phyloP scores from a whole-genome alignment of 2,797 vertebrate species.

The Danio aesculapii region DNA sequence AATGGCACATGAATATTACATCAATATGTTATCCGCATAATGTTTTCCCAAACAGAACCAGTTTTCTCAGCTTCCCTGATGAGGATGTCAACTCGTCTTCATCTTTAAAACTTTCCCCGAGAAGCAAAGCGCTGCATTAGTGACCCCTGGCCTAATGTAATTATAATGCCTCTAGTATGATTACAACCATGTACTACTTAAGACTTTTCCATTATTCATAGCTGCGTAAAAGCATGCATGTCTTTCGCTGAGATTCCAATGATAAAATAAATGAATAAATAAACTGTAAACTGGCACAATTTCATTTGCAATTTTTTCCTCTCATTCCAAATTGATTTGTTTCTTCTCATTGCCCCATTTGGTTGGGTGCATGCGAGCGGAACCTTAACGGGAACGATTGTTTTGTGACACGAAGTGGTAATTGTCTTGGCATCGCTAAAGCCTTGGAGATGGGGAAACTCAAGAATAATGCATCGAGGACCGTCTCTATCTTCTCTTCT shows the following conservation, averaged over 20 bases:
- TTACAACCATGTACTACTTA: conserved; percentile 19
- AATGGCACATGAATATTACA: background rate
- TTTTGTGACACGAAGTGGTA: conserved; percentile 45
- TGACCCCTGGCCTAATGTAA: conserved; percentile 38
- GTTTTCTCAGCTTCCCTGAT: conserved; percentile 7
- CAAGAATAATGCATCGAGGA: conserved; percentile 47
- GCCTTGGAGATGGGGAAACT: conserved; percentile 42
- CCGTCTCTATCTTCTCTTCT: conserved; percentile 22
- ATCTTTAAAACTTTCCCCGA: conserved; percentile 31
- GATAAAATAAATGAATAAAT: conserved; percentile 1
- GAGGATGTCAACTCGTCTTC: conserved; percentile 8
- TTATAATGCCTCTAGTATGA: conserved; percentile 40
- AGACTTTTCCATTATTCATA: conserved; percentile 36
- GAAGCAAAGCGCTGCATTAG: conserved; percentile 30
- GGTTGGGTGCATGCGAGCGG: conserved; percentile 40
- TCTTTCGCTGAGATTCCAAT: no score
- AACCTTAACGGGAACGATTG: conserved; percentile 30
- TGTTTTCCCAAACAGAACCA: conserved; percentile 1
- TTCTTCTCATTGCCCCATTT: conserved; percentile 42
- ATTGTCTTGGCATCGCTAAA: conserved; percentile 48
- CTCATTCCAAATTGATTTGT: conserved; percentile 39
- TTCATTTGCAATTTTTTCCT: conserved; percentile 18
- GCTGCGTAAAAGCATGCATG: background rate
- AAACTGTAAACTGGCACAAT: conserved; percentile 26
- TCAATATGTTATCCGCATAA: background rate